These are phyloP conservation scores for Drosophila putrida DNA, from an alignment of 2,888 invertebrate species.

Conservation along the genomic window DNA sequence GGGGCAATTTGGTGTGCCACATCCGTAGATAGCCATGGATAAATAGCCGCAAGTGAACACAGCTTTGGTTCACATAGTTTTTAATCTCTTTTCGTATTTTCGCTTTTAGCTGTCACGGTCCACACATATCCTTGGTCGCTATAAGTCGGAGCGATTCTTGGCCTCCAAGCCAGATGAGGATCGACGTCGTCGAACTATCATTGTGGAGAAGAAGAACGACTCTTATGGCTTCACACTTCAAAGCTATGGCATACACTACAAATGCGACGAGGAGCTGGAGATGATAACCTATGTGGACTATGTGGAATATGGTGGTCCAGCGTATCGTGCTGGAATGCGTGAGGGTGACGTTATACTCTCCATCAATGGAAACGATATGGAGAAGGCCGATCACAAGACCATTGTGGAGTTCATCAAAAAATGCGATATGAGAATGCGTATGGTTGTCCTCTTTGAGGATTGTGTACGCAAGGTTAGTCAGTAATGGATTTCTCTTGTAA, in stretches of 20 bases:
- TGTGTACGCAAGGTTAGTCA: slow-evolving; percentile 93
- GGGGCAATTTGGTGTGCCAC: slow-evolving; percentile 67
- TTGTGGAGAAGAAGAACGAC: slow-evolving; percentile 95
- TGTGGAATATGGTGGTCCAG: slow-evolving; percentile 96
- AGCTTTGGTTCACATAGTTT: slow-evolving; percentile 8
- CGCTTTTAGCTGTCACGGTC: slow-evolving; percentile 74
- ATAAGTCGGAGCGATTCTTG: slow-evolving; percentile 90
- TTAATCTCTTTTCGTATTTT: background rate
- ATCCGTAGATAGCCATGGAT: slow-evolving; percentile 43
- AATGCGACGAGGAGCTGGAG: slow-evolving; percentile 96
- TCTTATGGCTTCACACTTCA: slow-evolving; percentile 98
- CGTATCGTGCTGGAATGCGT: slow-evolving; percentile 96
- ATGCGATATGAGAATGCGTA: slow-evolving; percentile 95
- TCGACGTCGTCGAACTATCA: slow-evolving; percentile 94
- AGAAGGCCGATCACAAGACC: slow-evolving; percentile 96
- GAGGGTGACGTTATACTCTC: slow-evolving; percentile 98
- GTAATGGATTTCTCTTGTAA: rapidly evolving
- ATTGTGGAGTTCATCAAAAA: slow-evolving; percentile 96
- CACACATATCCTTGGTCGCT: slow-evolving; percentile 89
- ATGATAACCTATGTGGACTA: slow-evolving; percentile 99
- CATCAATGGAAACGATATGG: slow-evolving; percentile 98
- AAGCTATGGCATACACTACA: slow-evolving; percentile 98
- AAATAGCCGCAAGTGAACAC: slow-evolving; percentile 37
- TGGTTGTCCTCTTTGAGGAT: slow-evolving; percentile 98
- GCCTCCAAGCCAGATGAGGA: slow-evolving; percentile 93